Conservation (phyloP, 2,797 vertebrate species). For the Rhabdophis nuchalis region DNA sequence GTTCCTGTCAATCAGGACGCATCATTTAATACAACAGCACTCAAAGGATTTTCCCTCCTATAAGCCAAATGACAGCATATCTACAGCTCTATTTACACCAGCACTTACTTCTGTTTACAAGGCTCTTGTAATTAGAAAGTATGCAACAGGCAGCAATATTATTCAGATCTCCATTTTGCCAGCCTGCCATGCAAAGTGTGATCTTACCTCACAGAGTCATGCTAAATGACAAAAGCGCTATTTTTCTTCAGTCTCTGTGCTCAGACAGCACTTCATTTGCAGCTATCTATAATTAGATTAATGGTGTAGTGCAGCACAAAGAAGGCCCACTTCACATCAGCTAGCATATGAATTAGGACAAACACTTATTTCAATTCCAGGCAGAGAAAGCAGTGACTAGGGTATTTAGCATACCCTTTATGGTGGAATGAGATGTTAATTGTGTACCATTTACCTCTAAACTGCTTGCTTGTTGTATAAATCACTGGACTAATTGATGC, state of each 20-base stretch:
- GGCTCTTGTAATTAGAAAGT: conserved; percentile 85
- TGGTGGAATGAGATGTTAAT: conserved; percentile 98
- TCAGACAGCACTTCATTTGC: conserved; percentile 87
- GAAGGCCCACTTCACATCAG: conserved; percentile 86
- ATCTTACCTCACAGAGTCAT: conserved; percentile 77
- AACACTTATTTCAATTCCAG: conserved; percentile 90
- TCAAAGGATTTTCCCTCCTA: conserved; percentile 82
- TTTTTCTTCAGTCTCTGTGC: conserved; percentile 77
- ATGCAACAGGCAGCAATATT: conserved; percentile 87
- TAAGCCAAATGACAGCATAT: conserved; percentile 86
- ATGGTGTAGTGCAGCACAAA: conserved; percentile 86
- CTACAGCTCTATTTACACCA: conserved; percentile 95
- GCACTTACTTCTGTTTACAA: conserved; percentile 83
- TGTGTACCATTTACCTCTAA: conserved; percentile 99
- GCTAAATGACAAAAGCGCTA: conserved; percentile 84
- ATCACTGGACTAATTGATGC: conserved; percentile 99
- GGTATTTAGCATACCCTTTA: conserved; percentile 94
- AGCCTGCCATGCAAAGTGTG: conserved; percentile 75
- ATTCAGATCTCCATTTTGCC: conserved; percentile 72
- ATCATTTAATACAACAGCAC: conserved; percentile 90
- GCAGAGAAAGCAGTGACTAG: conserved; percentile 84
- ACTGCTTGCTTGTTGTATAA: conserved; percentile 99
- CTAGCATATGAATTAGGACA: conserved; percentile 89
- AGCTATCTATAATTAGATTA: conserved; percentile 97
- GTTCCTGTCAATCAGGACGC: conserved; percentile 98